Conservation (phyloP, 2,888 invertebrate species). For the Callosobruchus maculatus region DNA sequence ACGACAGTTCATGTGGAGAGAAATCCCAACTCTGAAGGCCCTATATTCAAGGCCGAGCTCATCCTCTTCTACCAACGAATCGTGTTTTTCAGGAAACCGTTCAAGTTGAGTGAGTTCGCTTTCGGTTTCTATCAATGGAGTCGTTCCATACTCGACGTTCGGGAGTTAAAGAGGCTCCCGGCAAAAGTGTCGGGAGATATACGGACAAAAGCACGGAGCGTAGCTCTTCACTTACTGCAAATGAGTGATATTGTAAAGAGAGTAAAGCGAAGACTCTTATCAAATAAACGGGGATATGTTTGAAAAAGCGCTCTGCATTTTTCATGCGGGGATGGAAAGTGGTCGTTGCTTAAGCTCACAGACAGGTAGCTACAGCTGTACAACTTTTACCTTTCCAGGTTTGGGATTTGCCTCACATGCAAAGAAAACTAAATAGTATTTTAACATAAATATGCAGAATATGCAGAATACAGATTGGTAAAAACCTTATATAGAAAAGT, state of each 20-base stretch:
- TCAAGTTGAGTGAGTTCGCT: background rate
- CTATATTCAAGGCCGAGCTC: background rate
- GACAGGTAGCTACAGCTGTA: too few relatives aligned
- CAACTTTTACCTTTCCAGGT: too few relatives aligned
- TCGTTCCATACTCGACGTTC: background rate
- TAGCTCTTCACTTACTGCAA: background rate
- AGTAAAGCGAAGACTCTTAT: background rate
- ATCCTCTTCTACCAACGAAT: background rate
- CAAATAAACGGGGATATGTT: background rate
- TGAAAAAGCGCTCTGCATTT: background rate
- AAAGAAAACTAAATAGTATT: too few relatives aligned
- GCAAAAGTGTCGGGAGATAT: background rate
- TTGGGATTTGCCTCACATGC: too few relatives aligned
- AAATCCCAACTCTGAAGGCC: background rate
- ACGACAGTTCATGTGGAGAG: too few relatives aligned
- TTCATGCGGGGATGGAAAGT: background rate
- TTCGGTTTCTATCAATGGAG: background rate
- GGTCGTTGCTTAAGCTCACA: background rate
- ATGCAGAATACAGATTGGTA: too few relatives aligned
- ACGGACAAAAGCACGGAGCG: background rate
- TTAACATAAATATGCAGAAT: too few relatives aligned
- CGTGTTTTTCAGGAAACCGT: background rate
- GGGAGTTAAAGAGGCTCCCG: background rate
- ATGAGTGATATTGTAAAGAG: background rate
- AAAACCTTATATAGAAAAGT: too few relatives aligned